Conservation (phyloP, 2,888 invertebrate genomes). For the Geophilus truncorum region DNA sequence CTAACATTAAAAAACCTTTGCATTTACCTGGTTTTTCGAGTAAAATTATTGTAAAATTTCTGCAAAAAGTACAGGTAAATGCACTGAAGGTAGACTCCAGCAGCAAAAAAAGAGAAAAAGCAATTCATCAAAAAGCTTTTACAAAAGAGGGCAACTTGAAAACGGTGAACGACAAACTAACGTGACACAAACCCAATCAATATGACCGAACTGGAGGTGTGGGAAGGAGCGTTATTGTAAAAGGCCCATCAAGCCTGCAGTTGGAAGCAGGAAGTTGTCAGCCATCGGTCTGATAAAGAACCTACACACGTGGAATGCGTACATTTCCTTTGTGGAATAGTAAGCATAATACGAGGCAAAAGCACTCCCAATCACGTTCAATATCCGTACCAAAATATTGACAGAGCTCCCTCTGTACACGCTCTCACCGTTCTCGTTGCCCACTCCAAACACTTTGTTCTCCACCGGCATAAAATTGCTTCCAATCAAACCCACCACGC, state of each 20-base stretch:
- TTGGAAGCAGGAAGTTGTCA: slow-evolving; percentile 15
- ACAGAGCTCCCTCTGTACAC: neutral
- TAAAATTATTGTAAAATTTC: too few species aligned
- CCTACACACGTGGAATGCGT: neutral
- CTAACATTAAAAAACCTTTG: too few species aligned
- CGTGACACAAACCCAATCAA: neutral
- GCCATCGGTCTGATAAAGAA: neutral
- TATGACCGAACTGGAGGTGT: neutral
- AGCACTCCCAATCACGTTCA: neutral
- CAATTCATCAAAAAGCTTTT: neutral
- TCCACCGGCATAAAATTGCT: neutral
- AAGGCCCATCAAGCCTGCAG: neutral
- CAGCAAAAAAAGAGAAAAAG: neutral
- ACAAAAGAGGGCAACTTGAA: neutral
- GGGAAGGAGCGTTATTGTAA: neutral
- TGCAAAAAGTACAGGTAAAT: too few species aligned
- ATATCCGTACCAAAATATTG: neutral
- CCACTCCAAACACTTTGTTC: neutral
- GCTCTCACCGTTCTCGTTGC: too few species aligned
- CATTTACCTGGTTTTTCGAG: too few species aligned
- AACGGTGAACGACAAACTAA: neutral
- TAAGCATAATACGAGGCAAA: neutral
- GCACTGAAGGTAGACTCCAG: too few species aligned
- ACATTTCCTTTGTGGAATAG: neutral
- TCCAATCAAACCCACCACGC: too few species aligned